phyloP scores from a whole-genome alignment of 2,113 vertebrate genomes.

The Nibea albiflora region DNA sequence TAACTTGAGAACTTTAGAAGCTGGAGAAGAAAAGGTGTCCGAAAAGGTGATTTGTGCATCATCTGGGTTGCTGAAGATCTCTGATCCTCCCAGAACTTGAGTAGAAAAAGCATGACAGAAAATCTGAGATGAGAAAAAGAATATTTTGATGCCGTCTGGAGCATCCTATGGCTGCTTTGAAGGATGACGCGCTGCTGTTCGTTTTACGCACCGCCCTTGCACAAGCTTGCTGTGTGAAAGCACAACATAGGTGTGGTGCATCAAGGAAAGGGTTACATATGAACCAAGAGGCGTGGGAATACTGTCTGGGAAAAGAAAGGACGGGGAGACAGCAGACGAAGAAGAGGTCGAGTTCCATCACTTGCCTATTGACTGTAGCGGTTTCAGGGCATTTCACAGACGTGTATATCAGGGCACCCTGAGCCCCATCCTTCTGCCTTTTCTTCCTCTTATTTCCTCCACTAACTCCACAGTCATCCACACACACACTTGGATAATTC shows the following conservation, averaged over 20 bases:
- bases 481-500: constrained; percentile 80
- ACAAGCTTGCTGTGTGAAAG: neutral
- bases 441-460: constrained; percentile 28
- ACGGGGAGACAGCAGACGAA: neutral
- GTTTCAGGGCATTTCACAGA: constrained; percentile 36
- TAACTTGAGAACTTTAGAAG: neutral
- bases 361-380: constrained; percentile 14
- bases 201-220: neutral
- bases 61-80: neutral
- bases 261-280: neutral
- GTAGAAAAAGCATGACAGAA: neutral
- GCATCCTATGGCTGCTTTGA: neutral
- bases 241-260: neutral
- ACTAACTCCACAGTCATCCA: constrained; percentile 41
- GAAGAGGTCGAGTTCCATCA: constrained; percentile 34
- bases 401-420: constrained; percentile 9
- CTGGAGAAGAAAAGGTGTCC: neutral
- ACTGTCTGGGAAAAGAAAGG: neutral
- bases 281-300: constrained; percentile 1
- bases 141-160: neutral
- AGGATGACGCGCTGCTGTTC: neutral
- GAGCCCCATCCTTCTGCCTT: constrained; percentile 25
- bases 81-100: neutral
- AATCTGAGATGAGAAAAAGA: neutral
- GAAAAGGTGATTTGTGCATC: neutral